Percentiles rank a stretch among this genome's conserved stretches.
phyloP scores from a whole-genome alignment of 2,113 vertebrate genomes.

The Oryzias curvinotus region DNA sequence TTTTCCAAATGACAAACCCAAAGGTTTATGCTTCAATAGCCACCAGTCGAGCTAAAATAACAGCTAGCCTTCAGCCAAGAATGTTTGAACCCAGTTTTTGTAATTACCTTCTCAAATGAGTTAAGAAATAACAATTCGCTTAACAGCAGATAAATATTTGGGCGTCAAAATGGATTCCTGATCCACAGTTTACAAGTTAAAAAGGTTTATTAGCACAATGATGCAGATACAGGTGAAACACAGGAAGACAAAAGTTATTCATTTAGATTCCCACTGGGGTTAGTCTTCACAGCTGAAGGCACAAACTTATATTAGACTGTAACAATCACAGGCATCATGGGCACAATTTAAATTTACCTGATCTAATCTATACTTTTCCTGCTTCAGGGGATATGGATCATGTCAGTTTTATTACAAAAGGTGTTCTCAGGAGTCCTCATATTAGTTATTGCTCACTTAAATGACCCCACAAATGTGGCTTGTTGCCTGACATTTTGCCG shows the following conservation, averaged over 20 bases:
- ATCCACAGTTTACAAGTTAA: slow-evolving; percentile 52
- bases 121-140: slow-evolving; percentile 14
- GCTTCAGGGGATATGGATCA: neutral
- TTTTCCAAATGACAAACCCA: too few species aligned
- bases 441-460: slow-evolving; percentile 22
- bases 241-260: slow-evolving; percentile 47
- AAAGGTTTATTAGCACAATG: slow-evolving; percentile 61
- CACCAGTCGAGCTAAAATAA: neutral
- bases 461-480: slow-evolving; percentile 16
- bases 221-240: slow-evolving; percentile 40
- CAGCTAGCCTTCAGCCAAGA: neutral
- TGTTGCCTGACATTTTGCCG: neutral
- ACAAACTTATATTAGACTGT: slow-evolving; percentile 54
- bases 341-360: slow-evolving; percentile 46
- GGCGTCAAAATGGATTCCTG: slow-evolving; percentile 39
- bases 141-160: slow-evolving; percentile 35
- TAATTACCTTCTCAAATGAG: slow-evolving; percentile 4
- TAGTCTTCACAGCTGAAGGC: slow-evolving; percentile 40
- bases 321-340: slow-evolving; percentile 47
- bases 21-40: neutral
- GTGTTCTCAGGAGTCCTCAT: slow-evolving; percentile 7
- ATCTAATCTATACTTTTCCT: slow-evolving; percentile 20
- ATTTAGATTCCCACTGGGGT: slow-evolving; percentile 56
- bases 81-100: neutral
- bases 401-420: slow-evolving; percentile 15